Base-by-base conservation (phyloP, 1,140 invertebrate genomes). In the Heterodera schachtii region DNA sequence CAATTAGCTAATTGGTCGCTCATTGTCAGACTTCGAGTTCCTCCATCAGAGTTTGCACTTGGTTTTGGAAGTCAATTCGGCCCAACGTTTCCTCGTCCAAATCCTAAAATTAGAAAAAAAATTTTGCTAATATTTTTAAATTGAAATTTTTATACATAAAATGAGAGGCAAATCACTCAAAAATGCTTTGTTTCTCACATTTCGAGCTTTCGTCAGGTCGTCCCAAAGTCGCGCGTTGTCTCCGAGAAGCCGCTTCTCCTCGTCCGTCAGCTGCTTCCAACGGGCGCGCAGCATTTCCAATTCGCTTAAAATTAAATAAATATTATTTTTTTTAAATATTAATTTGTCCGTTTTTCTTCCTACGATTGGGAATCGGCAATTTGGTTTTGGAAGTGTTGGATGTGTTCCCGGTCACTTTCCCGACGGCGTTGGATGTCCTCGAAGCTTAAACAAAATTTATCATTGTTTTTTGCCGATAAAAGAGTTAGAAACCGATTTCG, bases 41-140 rank as follows among this genome's bases (percentile, higher is more conserved):
- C 90, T 84, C 94, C 93, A 89, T 90, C 44, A 89, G 86, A 3
- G 92, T 92, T 88, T 92, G 92, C 47, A 90, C 88, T 83, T 91
- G 88, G 90, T 98, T 99, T 91, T 98, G 95, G 83, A 97, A 92
- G 90, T 98, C 96, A 79, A 98, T 95, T 82, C 96, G 93, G 76
- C 93, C 93, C 78, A 98, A 90, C 46, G 95, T 96, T 91, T 98
- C 97, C 80, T 95, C 94, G 87, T 98, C 96, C n/a, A 98, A 90
- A 86, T 95, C 93, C 90, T 95, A 82, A 31, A 31, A 31, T 57
- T 19, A 52, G 11, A 75, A 76, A 19, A 1, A 52, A 52, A 76
- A n/a, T n/a, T 64, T 16, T 11, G 31, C 31, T 31, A 31, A 31
- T 31, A 31, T 31, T 31, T 31, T 31, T 31, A 31, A 75, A 11